Evolutionary conservation across 2,797 vertebrate genomes (phyloP).

Genomic region (Mus caroli): DNA sequence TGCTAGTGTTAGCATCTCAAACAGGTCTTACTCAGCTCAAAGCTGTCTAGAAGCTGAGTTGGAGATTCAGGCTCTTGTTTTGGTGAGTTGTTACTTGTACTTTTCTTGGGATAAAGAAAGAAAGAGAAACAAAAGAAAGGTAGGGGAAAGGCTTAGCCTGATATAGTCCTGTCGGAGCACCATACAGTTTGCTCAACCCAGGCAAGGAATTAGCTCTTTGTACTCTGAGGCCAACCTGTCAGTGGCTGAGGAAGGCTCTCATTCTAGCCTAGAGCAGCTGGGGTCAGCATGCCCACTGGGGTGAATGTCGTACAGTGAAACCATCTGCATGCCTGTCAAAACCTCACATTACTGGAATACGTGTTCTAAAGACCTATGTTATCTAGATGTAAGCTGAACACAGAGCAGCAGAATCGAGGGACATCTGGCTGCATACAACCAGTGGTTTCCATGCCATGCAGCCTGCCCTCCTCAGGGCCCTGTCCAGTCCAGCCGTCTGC

Average conservation of each 20-base stretch:
- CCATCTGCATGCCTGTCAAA: not conserved
- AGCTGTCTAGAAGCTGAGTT: not conserved
- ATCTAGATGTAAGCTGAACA: not conserved
- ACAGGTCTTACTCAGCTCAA: constrained; percentile 19
- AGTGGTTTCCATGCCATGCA: accelerated
- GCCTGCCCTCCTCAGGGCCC: not conserved
- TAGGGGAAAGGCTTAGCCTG: not conserved
- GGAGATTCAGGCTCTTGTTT: not conserved
- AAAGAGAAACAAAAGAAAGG: not conserved
- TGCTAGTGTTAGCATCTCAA: not conserved
- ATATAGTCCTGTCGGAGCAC: not conserved
- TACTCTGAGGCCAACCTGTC: not conserved
- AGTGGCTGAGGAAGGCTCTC: not conserved
- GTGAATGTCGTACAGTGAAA: not conserved
- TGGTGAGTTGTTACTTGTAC: not conserved
- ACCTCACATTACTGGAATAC: not conserved
- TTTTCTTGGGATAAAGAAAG: not conserved
- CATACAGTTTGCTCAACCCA: not conserved
- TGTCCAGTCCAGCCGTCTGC: not conserved
- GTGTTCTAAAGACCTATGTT: constrained; percentile 23
- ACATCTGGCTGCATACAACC: not conserved
- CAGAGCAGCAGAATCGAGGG: not conserved
- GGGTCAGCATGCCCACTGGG: not conserved
- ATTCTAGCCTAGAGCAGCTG: not conserved
- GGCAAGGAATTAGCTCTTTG: not conserved